Conservation (phyloP, 2,113 vertebrate species). For the Lathamus discolor region DNA sequence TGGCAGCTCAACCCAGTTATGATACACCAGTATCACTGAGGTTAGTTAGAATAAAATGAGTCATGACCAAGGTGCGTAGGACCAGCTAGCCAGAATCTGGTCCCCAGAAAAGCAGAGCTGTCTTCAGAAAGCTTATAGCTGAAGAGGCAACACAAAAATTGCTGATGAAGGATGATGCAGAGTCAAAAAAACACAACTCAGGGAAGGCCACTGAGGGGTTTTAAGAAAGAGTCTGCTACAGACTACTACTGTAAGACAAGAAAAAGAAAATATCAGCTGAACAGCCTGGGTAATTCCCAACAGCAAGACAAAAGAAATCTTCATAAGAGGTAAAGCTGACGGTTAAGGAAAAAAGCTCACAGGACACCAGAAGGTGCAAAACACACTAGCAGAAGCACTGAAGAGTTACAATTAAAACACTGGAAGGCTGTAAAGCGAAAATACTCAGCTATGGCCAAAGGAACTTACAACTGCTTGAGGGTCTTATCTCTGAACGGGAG, state of each 20-base stretch:
- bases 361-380: background rate
- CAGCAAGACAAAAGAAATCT: background rate
- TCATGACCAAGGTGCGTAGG: background rate
- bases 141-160: background rate
- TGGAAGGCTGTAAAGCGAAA: background rate
- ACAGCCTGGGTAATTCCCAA: background rate
- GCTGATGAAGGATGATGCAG: background rate
- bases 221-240: background rate
- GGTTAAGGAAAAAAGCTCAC: background rate
- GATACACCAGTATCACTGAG: background rate
- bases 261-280: background rate
- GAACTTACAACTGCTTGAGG: background rate
- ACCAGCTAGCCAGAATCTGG: background rate
- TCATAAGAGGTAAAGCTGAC: background rate
- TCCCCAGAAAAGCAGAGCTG: background rate
- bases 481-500: background rate
- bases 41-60: constrained; percentile 13
- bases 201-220: background rate
- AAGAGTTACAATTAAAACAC: background rate
- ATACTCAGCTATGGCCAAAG: background rate
- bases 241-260: background rate
- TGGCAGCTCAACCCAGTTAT: background rate
- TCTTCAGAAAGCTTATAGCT: background rate
- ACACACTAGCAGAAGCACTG: background rate
- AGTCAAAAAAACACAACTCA: background rate